Conservation (phyloP, 2,888 invertebrate species). For the Drosophila kanekoi region DNA sequence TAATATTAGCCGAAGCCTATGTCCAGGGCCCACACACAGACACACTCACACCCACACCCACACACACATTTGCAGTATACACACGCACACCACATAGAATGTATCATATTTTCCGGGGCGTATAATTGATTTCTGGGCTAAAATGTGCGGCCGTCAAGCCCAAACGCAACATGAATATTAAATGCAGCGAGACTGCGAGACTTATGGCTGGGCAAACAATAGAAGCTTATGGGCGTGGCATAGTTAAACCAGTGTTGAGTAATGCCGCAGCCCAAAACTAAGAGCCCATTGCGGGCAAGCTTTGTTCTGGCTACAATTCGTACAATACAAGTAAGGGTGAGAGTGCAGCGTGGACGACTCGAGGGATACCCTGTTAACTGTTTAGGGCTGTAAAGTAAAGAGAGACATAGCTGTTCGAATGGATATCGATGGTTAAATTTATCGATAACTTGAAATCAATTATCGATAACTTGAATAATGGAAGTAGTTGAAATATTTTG, state of each 20-base stretch:
- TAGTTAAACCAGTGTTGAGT: conserved; percentile 22
- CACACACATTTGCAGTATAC: neutral
- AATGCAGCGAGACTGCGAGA: conserved; percentile 33
- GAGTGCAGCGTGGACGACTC: too few species aligned
- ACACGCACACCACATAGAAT: neutral
- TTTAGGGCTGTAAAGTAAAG: too few species aligned
- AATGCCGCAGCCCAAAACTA: conserved; percentile 3
- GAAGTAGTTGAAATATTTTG: too few species aligned
- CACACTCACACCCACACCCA: conserved; percentile 2
- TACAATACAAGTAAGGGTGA: neutral
- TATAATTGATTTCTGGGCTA: conserved; percentile 77
- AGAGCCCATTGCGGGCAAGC: conserved; percentile 6
- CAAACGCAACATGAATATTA: conserved; percentile 74
- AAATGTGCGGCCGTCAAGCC: conserved; percentile 52
- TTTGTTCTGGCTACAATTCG: neutral
- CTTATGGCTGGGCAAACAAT: conserved; percentile 25
- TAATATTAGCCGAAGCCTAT: conserved; percentile 60
- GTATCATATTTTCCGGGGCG: conserved; percentile 70
- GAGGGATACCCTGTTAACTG: neutral
- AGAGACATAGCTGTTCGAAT: too few species aligned
- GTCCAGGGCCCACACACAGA: conserved; percentile 9
- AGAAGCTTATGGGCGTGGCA: conserved; percentile 16
- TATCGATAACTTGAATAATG: too few species aligned
- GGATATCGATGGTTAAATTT: too few species aligned
- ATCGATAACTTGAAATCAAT: too few species aligned